These are phyloP conservation scores for Zaprionus bogoriensis DNA, from an alignment of 2,888 invertebrate genomes.

Conservation along the genomic window DNA sequence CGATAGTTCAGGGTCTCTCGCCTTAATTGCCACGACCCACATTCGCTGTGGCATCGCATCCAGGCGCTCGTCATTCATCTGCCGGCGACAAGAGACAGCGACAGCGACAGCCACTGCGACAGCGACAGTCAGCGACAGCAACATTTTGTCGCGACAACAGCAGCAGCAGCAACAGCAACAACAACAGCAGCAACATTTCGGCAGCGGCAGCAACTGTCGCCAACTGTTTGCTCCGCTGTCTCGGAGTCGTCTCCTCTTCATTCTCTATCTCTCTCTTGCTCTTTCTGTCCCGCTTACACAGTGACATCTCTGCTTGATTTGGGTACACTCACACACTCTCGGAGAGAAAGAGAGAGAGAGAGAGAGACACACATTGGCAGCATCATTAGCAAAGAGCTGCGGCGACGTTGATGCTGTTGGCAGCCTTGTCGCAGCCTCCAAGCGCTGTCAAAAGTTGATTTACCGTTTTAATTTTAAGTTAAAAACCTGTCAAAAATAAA, in stretches of 20 bases:
- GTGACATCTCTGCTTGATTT: constrained; percentile 63
- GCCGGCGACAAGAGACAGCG: constrained; percentile 28
- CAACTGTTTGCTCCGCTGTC: constrained; percentile 62
- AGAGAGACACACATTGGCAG: constrained; percentile 44
- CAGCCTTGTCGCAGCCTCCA: constrained; percentile 59
- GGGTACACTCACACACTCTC: constrained; percentile 24
- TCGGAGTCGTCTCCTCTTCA: constrained; percentile 36
- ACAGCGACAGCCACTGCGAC: constrained; percentile 13
- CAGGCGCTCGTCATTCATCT: constrained; percentile 48
- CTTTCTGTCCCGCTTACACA: background rate
- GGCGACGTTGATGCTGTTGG: constrained; percentile 58
- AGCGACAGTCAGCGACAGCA: constrained; percentile 52
- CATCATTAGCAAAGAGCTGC: constrained; percentile 75
- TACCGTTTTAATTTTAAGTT: constrained; percentile 82
- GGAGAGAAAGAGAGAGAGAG: background rate
- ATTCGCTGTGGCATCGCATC: constrained; percentile 24
- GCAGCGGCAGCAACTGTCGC: constrained; percentile 69
- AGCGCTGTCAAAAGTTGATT: constrained; percentile 80
- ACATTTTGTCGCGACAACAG: constrained; percentile 70
- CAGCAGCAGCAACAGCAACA: constrained; percentile 65
- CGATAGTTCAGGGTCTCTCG: constrained; percentile 41
- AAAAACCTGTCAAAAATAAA: constrained; percentile 82
- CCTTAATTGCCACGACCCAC: constrained; percentile 44
- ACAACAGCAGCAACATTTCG: constrained; percentile 59
- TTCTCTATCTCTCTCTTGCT: background rate